phyloP scores from a whole-genome alignment of 2,113 vertebrate species.

The Podiceps cristatus region DNA sequence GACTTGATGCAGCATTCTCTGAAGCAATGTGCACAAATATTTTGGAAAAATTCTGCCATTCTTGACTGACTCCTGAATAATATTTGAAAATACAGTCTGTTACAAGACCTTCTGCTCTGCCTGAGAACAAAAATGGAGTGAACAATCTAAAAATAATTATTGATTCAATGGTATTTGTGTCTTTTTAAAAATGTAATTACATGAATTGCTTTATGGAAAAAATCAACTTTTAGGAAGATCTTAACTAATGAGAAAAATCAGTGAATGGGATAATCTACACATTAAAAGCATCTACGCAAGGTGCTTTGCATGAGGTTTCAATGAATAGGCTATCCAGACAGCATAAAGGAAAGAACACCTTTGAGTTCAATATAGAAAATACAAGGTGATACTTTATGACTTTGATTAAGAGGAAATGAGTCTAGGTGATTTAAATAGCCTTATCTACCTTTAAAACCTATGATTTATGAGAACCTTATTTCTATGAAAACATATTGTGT shows the following conservation, averaged over 20 bases:
- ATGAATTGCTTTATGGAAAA: background rate
- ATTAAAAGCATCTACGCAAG: background rate
- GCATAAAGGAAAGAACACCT: background rate
- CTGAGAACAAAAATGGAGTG: background rate
- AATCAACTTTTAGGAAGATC: background rate
- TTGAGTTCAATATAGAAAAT: background rate
- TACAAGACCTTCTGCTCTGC: background rate
- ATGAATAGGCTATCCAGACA: background rate
- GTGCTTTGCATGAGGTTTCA: background rate
- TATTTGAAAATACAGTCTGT: background rate
- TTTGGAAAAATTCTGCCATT: background rate
- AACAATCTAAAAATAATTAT: background rate
- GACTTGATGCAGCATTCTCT: background rate
- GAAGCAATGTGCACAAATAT: background rate
- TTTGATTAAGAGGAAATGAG: background rate
- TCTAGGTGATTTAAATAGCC: background rate
- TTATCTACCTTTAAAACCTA: background rate
- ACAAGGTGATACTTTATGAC: background rate
- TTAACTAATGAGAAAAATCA: background rate
- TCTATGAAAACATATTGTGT: background rate
- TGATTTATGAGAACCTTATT: background rate
- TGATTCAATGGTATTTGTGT: background rate
- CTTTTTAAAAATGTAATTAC: background rate
- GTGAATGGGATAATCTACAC: background rate
- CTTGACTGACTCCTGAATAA: background rate